Evolutionary conservation across 2,888 invertebrate species (phyloP), one percentile per base, ranked within the genome.

Genomic region (Habrosyne pyritoides): DNA sequence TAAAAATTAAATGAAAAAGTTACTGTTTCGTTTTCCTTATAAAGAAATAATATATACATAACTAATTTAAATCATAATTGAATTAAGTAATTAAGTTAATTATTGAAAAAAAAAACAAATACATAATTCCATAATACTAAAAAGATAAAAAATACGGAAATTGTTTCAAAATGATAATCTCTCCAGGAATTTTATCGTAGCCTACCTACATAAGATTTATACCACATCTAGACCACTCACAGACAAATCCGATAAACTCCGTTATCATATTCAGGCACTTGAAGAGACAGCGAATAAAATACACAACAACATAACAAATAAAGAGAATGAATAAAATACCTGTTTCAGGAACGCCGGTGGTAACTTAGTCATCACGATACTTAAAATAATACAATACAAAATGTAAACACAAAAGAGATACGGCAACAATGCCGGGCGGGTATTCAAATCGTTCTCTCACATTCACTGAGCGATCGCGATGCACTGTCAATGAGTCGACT

Each of bases 321-420:
- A 42, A 53, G 36, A 51, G 47, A 55, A 48, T 36, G 0, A 48
- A 5, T 50, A 59, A 62, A 54, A 63, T 69, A 88, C 88, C 85
- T 88, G 88, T 75, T 87, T 88, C 33, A 87, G 61, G 68, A 88
- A 78, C n/a, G 86, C 85, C 57, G 79, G 67, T 49, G 87, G 78
- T 53, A 87, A 55, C 66, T 78, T 78, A 53, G 61, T 69, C 83
- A 84, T 85, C n/a, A 36, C 57, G 55, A 52, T 52, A 46, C 46
- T 52, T 21, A 51, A 14, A 26, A 22, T 22, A 47, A 26, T 48
- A 48, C 4, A 22, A 33, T 49, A 54, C 54, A 42, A 53, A 56
- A 55, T 46, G 50, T 59, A 47, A 28, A 47, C 28, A 28, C 18
- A 5, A 12, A 5, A 7, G 5, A 18, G 10, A 26, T 26, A 12